phyloP scores from a whole-genome alignment of 2,113 vertebrate genomes.

The Thalassoma bifasciatum region DNA sequence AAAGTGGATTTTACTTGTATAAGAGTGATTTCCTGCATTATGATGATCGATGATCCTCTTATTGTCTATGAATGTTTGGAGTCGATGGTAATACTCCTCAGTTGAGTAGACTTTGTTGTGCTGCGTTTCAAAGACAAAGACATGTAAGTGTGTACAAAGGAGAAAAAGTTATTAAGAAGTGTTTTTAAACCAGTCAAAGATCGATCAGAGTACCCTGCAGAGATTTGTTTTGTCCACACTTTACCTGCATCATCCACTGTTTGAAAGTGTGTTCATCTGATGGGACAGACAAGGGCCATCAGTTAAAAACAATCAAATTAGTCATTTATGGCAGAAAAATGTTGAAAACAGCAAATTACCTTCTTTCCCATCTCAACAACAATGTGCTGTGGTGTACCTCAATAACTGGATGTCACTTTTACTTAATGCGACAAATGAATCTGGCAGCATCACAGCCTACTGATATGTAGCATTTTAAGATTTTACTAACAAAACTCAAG shows the following conservation, averaged over 20 bases:
- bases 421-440: no score
- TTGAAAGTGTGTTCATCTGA: slow-evolving; percentile 85
- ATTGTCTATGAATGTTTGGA: slow-evolving; percentile 81
- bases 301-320: slow-evolving; percentile 1
- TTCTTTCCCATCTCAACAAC: no score
- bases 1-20: slow-evolving; percentile 79
- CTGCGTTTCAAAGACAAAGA: slow-evolving; percentile 61
- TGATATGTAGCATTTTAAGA: no score
- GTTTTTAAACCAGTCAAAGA: background rate
- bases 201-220: background rate
- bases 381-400: background rate
- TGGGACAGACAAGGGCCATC: background rate
- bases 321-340: background rate
- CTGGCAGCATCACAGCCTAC: no score
- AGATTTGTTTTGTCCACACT: background rate
- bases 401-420: no score
- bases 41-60: slow-evolving; percentile 80
- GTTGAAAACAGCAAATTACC: background rate
- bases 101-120: slow-evolving; percentile 80
- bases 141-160: background rate
- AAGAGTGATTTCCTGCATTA: slow-evolving; percentile 86
- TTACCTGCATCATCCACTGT: slow-evolving; percentile 85
- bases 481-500: no score
- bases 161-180: background rate
- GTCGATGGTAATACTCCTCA: slow-evolving; percentile 75